A percentile compares a stretch with the other conserved stretches of the same genome.
Conservation (phyloP, 1,140 invertebrate species). For the Vanessa atalanta region DNA sequence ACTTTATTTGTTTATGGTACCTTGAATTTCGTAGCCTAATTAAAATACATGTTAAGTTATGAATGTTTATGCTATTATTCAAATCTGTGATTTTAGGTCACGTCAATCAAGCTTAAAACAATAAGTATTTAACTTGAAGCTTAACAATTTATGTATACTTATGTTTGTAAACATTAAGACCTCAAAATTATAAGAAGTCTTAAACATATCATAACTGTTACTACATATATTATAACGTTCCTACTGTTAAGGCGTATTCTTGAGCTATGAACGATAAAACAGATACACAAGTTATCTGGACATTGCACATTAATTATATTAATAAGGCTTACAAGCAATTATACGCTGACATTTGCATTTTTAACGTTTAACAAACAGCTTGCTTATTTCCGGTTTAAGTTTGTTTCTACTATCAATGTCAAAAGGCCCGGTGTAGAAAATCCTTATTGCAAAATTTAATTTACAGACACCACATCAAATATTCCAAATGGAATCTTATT, state of each 20-base stretch:
- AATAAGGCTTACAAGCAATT: conserved; percentile 23
- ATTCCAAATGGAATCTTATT: conserved; percentile 9
- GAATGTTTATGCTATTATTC: too few relatives aligned
- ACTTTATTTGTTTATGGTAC: not conserved
- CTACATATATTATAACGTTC: not conserved
- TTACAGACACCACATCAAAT: conserved; percentile 16
- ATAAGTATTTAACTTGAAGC: not conserved
- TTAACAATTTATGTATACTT: not conserved
- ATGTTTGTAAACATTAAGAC: not conserved
- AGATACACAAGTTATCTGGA: conserved; percentile 12
- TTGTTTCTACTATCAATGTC: conserved; percentile 45
- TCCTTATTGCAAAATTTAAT: conserved; percentile 54
- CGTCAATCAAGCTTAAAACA: not conserved
- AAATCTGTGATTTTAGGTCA: not conserved
- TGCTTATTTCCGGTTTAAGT: conserved; percentile 44
- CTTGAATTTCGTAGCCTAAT: not conserved
- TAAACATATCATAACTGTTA: not conserved
- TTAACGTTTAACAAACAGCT: conserved; percentile 31
- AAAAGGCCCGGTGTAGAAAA: conserved; percentile 44
- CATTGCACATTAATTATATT: conserved; percentile 14
- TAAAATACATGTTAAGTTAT: too few relatives aligned
- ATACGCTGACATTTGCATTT: conserved; percentile 15
- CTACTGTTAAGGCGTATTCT: not conserved
- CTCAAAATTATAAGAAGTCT: not conserved
- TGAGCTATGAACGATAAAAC: conserved; percentile 2